These are phyloP conservation scores for Sepiola atlantica DNA, from an alignment of 2,888 invertebrate genomes.

Conservation along the genomic window DNA sequence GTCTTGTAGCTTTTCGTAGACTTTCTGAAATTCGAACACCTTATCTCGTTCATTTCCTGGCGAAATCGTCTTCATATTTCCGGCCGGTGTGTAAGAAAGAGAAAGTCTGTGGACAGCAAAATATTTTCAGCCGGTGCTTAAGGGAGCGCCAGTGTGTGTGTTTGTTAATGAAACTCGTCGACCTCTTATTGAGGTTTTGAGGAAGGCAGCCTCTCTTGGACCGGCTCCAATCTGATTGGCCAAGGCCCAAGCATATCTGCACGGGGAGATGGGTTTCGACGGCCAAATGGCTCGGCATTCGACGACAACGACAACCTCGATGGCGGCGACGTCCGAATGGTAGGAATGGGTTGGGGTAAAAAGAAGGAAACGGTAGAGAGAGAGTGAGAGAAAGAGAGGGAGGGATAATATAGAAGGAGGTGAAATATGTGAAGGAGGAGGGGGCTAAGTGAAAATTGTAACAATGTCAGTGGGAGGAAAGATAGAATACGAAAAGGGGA, in stretches of 20 bases:
- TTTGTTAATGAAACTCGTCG: neutral
- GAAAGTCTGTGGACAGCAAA: neutral
- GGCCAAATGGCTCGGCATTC: neutral
- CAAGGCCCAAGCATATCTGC: neutral
- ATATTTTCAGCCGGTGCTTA: neutral
- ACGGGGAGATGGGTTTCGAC: neutral
- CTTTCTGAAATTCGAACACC: neutral
- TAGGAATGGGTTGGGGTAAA: neutral
- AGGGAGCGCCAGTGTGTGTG: neutral
- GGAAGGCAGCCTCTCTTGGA: neutral
- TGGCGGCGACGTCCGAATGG: neutral
- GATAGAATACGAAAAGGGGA: too few relatives aligned
- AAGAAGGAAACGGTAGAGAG: neutral
- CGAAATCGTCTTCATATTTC: neutral
- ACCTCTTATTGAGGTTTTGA: neutral
- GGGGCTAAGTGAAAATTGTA: too few relatives aligned
- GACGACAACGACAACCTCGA: neutral
- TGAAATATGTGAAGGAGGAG: too few relatives aligned
- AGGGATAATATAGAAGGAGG: too few relatives aligned
- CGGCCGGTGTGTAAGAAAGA: neutral
- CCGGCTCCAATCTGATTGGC: neutral
- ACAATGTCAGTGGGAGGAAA: too few relatives aligned
- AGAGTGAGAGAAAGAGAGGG: neutral
- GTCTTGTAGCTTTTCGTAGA: neutral
- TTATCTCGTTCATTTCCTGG: conserved; percentile 32